These are phyloP conservation scores for Labeo rohita DNA, from an alignment of 2,113 vertebrate species.

Conservation along the genomic window DNA sequence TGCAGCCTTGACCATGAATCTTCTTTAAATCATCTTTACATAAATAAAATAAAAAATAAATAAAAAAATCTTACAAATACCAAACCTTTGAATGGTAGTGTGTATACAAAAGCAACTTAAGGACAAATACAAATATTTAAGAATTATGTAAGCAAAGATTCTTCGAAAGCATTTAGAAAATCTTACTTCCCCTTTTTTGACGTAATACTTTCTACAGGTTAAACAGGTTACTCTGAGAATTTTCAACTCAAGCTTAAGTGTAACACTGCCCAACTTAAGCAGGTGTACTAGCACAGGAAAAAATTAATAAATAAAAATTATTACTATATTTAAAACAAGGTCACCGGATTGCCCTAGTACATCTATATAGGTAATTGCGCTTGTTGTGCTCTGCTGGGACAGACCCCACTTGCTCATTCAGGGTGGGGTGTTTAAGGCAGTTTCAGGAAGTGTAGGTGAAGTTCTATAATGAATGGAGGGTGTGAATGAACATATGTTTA, in stretches of 20 bases:
- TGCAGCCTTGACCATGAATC: background rate
- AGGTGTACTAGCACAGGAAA: background rate
- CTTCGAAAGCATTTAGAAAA: background rate
- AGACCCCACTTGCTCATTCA: background rate
- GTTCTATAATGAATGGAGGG: constrained; percentile 39
- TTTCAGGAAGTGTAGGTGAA: constrained; percentile 49
- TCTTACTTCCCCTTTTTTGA: background rate
- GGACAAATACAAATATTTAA: background rate
- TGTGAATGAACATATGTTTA: constrained; percentile 14
- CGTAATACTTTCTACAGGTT: background rate
- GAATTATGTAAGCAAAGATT: background rate
- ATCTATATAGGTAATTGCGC: too few species aligned
- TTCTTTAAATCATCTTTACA: background rate
- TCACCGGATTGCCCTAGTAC: background rate
- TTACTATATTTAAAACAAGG: background rate
- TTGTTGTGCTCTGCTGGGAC: background rate
- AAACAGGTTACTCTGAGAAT: background rate
- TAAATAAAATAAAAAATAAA: too few species aligned
- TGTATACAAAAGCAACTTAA: background rate
- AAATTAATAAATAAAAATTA: background rate
- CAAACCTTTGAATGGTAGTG: too few species aligned
- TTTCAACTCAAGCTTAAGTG: background rate
- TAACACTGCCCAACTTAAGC: background rate
- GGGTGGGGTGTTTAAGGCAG: constrained; percentile 26
- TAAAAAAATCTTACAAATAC: too few species aligned